phyloP scores from a whole-genome alignment of 2,888 invertebrate genomes.

The Monoplex corrugatus region DNA sequence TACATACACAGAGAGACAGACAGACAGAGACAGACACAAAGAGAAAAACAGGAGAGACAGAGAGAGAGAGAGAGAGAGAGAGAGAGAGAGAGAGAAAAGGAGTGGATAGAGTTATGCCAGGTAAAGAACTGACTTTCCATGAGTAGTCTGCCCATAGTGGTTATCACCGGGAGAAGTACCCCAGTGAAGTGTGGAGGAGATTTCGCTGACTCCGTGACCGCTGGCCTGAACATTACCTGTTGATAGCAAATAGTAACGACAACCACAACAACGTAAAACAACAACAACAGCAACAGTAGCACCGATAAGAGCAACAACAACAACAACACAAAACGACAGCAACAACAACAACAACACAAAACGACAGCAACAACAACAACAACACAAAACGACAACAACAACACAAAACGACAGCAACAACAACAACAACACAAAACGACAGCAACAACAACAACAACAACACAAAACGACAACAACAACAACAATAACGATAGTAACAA shows the following conservation, averaged over 20 bases:
- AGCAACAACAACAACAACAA: no score
- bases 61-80: no score
- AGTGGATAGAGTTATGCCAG: no score
- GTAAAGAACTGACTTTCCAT: slow-evolving; percentile 51
- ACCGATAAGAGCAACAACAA: no score
- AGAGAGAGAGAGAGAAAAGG: not conserved
- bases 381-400: no score
- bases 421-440: no score
- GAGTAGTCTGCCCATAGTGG: slow-evolving; percentile 63
- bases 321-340: no score
- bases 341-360: no score
- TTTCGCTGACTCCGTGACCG: slow-evolving; percentile 62
- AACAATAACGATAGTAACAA: not conserved
- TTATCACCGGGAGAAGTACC: slow-evolving; percentile 84
- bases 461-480: not conserved
- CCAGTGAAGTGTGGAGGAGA: slow-evolving; percentile 86
- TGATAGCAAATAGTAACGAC: not conserved
- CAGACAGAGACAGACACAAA: not conserved
- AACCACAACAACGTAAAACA: not conserved
- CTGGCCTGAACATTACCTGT: slow-evolving; percentile 49
- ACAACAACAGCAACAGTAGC: no score
- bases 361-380: no score
- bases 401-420: no score
- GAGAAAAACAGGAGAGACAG: no score
- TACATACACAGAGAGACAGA: not conserved